Evolutionary conservation across 2,888 invertebrate species (phyloP).

Genomic region (Boloria selene): DNA sequence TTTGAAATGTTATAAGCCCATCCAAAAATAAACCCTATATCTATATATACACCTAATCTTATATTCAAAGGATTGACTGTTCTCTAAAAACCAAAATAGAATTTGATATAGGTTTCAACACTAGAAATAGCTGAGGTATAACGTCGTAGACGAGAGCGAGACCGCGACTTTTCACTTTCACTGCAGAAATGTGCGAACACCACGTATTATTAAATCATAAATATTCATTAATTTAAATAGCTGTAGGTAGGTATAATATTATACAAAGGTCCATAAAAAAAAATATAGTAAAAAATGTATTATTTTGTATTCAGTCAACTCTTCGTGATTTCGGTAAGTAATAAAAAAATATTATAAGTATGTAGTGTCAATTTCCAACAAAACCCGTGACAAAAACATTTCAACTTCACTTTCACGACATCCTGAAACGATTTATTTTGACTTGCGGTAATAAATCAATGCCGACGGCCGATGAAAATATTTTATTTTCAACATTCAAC

Average conservation of each 20-base stretch:
- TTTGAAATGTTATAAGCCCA: background rate
- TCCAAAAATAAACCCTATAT: no score
- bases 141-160: conserved; percentile 47
- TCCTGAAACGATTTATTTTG: conserved; percentile 67
- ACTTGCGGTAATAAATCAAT: conserved; percentile 59
- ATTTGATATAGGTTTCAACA: conserved; percentile 11
- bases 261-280: background rate
- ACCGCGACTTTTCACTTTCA: conserved; percentile 73
- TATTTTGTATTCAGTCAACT: background rate
- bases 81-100: conserved; percentile 14
- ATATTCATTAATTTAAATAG: background rate
- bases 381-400: conserved; percentile 34
- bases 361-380: conserved; percentile 29
- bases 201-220: conserved; percentile 23
- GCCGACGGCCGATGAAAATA: conserved; percentile 58
- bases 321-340: conserved; percentile 4
- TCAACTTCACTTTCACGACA: conserved; percentile 47
- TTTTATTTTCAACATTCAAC: conserved; percentile 58
- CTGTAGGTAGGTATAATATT: no score
- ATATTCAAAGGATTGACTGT: background rate
- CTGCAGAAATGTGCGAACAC: conserved; percentile 54
- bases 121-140: conserved; percentile 46
- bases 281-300: background rate
- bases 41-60: no score
- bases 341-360: conserved; percentile 13